Evolutionary conservation across 2,797 vertebrate species (phyloP), one percentile per base, ranked within the genome.

Genomic region (Tragelaphus oryx): DNA sequence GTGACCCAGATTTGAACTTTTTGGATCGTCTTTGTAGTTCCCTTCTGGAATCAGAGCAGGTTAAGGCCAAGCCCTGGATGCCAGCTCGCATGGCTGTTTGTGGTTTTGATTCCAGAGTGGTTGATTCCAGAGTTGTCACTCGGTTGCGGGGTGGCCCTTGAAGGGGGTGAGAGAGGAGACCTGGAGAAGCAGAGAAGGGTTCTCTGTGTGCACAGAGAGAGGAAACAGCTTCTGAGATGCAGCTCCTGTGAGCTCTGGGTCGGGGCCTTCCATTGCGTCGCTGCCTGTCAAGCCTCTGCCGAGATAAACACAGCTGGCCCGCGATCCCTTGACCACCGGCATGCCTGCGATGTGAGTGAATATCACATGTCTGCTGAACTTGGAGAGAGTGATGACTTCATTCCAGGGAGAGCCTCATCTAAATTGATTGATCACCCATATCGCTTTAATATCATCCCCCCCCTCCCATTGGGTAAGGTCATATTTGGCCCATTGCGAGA

Each of bases 1-100:
- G 98, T 99, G 98, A 98, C 98, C 98, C 97, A 93, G 91, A 97
- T 98, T 98, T 99, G 98, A 99, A 98, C 98, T 98, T 98, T 98
- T 93, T 97, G 97, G 97, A 98, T 98, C 98, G 97, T 98, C 96
- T 90, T 55, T 97, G 89, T 97, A 95, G 98, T 98, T 98, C 97
- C 96, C 97, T 97, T 97, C 94, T 98, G 98, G 97, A 97, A 96
- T 96, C 97, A 91, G 98, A 97, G 97, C 98, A 97, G 97, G 98
- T 98, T 97, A 95, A 97, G 97, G 97, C 97, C 55, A 96, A 97
- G 97, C 96, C 96, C 97, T 80, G 95, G 96, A 37, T 98, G 98
- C 98, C 98, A 97, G 97, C 93, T 95, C 81, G 46, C 0, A 55
- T 96, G 82, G 52, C 52, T 91, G 0, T 71, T 80, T 93, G 52